Conservation (phyloP, 2,797 vertebrate genomes). For the Megaceryle alcyon region DNA sequence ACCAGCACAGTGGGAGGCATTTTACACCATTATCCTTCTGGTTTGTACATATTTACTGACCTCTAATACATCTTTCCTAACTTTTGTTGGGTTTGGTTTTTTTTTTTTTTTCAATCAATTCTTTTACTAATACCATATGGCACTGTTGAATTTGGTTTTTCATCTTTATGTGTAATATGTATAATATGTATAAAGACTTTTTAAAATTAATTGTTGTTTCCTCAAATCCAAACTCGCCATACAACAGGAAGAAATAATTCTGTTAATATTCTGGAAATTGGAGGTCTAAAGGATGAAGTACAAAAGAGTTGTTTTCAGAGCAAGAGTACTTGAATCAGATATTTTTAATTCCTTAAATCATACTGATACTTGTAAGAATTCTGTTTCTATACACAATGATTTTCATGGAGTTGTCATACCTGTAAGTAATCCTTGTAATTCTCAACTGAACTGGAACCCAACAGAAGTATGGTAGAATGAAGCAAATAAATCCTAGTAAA, state of each 20-base stretch:
- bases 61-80: neutral
- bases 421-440: neutral
- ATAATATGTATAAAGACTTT: neutral
- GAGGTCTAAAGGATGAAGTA: neutral
- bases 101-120: neutral
- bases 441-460: neutral
- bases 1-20: neutral
- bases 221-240: neutral
- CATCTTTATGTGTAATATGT: too few species aligned
- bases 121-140: neutral
- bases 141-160: neutral
- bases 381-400: neutral
- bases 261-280: neutral
- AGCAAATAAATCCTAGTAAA: neutral
- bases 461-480: neutral
- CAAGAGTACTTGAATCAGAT: neutral
- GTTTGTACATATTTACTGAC: neutral
- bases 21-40: neutral
- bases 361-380: neutral
- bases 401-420: accelerated
- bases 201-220: neutral
- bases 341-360: neutral
- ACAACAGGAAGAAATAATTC: neutral
- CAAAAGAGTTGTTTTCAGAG: neutral
- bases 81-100: too few species aligned